These are phyloP conservation scores for Hermatobates lingyangjiaoensis DNA, from an alignment of 1,140 invertebrate species.

Conservation along the genomic window DNA sequence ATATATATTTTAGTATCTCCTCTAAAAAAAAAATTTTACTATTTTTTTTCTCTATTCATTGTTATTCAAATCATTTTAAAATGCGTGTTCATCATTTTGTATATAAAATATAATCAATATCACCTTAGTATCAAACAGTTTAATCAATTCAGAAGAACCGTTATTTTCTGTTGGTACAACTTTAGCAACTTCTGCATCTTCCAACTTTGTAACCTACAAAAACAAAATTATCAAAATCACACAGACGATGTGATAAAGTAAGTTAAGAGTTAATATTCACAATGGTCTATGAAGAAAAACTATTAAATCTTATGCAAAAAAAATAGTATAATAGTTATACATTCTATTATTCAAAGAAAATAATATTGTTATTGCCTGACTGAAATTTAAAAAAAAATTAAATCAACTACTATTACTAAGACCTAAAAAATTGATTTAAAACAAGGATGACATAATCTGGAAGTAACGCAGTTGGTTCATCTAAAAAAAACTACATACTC, in stretches of 20 bases:
- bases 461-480: too few relatives aligned
- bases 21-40: neutral
- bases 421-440: too few relatives aligned
- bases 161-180: constrained; percentile 94
- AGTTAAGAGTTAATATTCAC: neutral
- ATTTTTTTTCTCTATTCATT: neutral
- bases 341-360: too few relatives aligned
- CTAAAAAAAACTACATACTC: too few relatives aligned
- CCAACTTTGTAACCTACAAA: constrained; percentile 51
- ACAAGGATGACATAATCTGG: too few relatives aligned
- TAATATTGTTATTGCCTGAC: too few relatives aligned
- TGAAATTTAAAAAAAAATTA: too few relatives aligned
- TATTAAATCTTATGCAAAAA: neutral
- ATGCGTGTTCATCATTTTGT: too few relatives aligned
- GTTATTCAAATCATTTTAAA: neutral
- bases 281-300: neutral
- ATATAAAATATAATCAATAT: too few relatives aligned
- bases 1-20: too few relatives aligned
- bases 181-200: constrained; percentile 65
- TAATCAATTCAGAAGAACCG: constrained; percentile 86
- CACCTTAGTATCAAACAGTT: constrained; percentile 44
- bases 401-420: too few relatives aligned
- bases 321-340: neutral
- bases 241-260: constrained; percentile 1
- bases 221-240: constrained; percentile 13